A percentile compares a stretch with the other conserved stretches of the same genome.
These are phyloP conservation scores for Phania funesta DNA, from an alignment of 2,888 invertebrate genomes.

Conservation along the genomic window DNA sequence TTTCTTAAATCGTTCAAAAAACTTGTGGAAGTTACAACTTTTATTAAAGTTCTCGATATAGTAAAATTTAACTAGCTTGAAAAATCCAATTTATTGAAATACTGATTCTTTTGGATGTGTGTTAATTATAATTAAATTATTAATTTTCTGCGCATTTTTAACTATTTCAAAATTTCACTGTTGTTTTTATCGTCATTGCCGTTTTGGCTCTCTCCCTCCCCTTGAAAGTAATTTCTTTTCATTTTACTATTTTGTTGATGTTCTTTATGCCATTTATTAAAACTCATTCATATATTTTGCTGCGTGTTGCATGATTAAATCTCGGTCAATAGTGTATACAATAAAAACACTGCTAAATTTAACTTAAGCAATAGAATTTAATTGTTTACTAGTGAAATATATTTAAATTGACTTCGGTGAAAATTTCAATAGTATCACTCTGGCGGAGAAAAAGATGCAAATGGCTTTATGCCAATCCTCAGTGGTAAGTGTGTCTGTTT, in stretches of 20 bases:
- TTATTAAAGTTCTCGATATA: background rate
- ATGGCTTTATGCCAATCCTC: slow-evolving; percentile 88
- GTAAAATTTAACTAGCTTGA: background rate
- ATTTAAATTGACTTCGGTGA: slow-evolving; percentile 4
- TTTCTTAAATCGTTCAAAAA: slow-evolving; percentile 15
- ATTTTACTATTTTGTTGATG: slow-evolving; percentile 7
- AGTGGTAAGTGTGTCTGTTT: slow-evolving; percentile 81
- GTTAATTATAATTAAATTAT: slow-evolving; percentile 40
- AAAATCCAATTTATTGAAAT: background rate
- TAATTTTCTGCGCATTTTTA: slow-evolving; percentile 55
- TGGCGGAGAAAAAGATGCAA: slow-evolving; percentile 79
- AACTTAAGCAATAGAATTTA: slow-evolving; percentile 39
- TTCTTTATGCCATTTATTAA: slow-evolving; percentile 2
- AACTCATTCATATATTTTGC: slow-evolving; percentile 45
- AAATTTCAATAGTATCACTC: slow-evolving; percentile 73
- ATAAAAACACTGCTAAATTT: slow-evolving; percentile 43
- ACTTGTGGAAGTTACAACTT: background rate
- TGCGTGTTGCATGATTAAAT: slow-evolving; percentile 58
- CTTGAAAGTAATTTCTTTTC: background rate
- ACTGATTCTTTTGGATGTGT: background rate
- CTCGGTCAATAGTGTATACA: slow-evolving; percentile 48
- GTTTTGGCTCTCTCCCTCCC: background rate
- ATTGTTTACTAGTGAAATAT: slow-evolving; percentile 17
- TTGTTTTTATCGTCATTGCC: slow-evolving; percentile 42
- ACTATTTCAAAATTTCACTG: slow-evolving; percentile 24